Evolutionary conservation across 2,113 vertebrate species (phyloP), one percentile per base, ranked within the genome.

Genomic region (Sakesphorus luctuosus): DNA sequence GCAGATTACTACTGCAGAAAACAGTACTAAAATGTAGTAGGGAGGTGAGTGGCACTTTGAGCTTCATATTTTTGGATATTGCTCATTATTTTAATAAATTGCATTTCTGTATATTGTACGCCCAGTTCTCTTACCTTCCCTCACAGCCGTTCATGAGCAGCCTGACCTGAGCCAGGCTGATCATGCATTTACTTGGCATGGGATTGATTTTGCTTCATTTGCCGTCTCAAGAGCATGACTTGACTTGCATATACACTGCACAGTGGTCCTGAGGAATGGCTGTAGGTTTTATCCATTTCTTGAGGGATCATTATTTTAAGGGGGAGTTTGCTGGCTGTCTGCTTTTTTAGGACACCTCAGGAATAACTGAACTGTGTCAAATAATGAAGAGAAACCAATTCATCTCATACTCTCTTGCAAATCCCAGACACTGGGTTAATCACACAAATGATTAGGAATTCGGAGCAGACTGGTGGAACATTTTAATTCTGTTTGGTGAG

Each of bases 401-500:
- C 5, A 95, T 95, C 92, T 96, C 80, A 38, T 80, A 40, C 56
- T 89, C 36, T 84, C 44, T 81, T 96, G 80, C 76, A 93, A 95
- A 94, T 62, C 86, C 93, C 96, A 97, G 93, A 81, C 86, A 80
- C 83, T 38, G 80, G 40, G 79, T 92, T 96, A 95, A 92, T 96
- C 86, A 90, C 79, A 80, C 50, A 61, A 86, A 71, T 95, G 65
- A 96, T 94, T 86, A 96, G 73, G 90, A 96, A 80, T 93, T 92
- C 2, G 56, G 78, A 86, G 84, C 61, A 95, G 94, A 93, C 93
- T 84, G 86, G 80, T 94, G 86, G 93, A 97, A 90, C 83, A 93
- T 96, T 97, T 97, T 97, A 96, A 96, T 96, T 96, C 92, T 96
- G 94, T 96, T 96, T 96, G 93, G 94, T 92, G 92, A 93, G 76